Evolutionary conservation across 2,888 invertebrate genomes (phyloP).

Genomic region (Hedya salicella): DNA sequence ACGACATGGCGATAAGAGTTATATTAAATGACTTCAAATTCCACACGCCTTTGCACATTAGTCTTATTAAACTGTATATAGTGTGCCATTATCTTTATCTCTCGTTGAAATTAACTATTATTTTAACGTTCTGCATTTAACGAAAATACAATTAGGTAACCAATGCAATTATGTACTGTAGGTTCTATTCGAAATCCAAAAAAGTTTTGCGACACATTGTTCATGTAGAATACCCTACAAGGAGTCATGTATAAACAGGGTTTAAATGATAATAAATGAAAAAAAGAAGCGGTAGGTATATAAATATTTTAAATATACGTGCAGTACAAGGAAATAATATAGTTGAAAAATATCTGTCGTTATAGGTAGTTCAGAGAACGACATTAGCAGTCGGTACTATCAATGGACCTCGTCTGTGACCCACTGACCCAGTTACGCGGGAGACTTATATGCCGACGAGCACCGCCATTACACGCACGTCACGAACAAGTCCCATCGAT

Average conservation of each 20-base stretch:
- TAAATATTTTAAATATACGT: too few species aligned
- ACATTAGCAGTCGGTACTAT: slow-evolving; percentile 60
- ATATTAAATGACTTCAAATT: not conserved
- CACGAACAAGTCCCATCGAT: slow-evolving; percentile 49
- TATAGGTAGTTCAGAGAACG: slow-evolving; percentile 68
- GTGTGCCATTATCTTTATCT: not conserved
- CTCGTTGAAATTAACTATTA: not conserved
- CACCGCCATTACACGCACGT: slow-evolving; percentile 43
- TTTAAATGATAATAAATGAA: too few species aligned
- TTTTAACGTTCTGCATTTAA: not conserved
- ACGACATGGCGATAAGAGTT: slow-evolving; percentile 6
- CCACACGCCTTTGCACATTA: not conserved
- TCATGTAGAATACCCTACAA: too few species aligned
- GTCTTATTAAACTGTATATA: not conserved
- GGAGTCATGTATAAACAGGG: too few species aligned
- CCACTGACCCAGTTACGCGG: slow-evolving; percentile 87
- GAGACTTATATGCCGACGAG: slow-evolving; percentile 51
- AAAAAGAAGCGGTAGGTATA: too few species aligned
- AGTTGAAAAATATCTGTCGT: slow-evolving; percentile 50
- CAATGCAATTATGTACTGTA: too few species aligned
- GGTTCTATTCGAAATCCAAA: too few species aligned
- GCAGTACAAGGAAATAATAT: slow-evolving; percentile 7
- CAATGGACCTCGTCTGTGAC: slow-evolving; percentile 86
- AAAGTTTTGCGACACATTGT: too few species aligned
- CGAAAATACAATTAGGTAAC: not conserved